These are phyloP conservation scores for Cordylochernes scorpioides DNA, from an alignment of 2,888 invertebrate species.

Conservation along the genomic window DNA sequence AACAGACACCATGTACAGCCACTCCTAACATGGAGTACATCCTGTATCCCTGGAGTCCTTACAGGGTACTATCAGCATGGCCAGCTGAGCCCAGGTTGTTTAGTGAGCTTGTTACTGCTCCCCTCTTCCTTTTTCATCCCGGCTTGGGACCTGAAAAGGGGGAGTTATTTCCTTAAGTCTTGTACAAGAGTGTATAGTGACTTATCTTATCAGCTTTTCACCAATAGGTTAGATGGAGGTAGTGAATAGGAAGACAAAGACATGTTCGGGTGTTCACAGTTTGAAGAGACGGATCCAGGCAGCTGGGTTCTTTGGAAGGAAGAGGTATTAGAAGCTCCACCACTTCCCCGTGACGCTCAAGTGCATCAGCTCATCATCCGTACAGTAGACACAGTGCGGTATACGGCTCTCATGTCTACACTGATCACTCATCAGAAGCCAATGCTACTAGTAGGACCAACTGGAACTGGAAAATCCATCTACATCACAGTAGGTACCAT, in stretches of 20 bases:
- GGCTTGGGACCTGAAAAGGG: too few relatives aligned
- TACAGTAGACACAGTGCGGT: constrained; percentile 64
- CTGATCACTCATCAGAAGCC: constrained; percentile 54
- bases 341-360: constrained; percentile 61
- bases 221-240: too few relatives aligned
- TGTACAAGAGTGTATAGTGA: background rate
- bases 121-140: too few relatives aligned
- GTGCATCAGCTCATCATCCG: constrained; percentile 85
- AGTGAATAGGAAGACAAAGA: too few relatives aligned
- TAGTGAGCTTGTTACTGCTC: too few relatives aligned
- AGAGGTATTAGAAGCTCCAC: constrained; percentile 41
- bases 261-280: too few relatives aligned
- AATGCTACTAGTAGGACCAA: constrained; percentile 42
- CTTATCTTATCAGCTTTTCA: too few relatives aligned
- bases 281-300: constrained; percentile 29
- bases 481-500: constrained; percentile 21
- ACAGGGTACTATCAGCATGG: too few relatives aligned
- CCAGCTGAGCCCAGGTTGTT: too few relatives aligned
- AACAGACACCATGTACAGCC: too few relatives aligned
- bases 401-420: constrained; percentile 46
- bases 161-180: background rate
- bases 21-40: too few relatives aligned
- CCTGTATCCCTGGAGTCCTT: too few relatives aligned
- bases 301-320: constrained; percentile 81
- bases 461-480: constrained; percentile 26